Conservation (phyloP, 2,113 vertebrate genomes). For the Illadopsis cleaveri region DNA sequence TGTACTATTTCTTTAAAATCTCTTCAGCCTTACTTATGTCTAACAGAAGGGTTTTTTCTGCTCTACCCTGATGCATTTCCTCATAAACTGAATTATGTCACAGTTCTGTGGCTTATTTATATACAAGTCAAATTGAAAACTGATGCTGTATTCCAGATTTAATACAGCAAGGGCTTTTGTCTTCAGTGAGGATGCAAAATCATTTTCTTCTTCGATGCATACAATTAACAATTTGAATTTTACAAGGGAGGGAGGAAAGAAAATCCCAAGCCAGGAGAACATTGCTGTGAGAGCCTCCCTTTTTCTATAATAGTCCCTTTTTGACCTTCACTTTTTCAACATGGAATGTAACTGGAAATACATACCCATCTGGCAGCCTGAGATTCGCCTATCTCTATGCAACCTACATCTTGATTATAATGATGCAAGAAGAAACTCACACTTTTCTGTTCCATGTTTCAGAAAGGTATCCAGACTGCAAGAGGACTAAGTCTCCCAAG, state of each 20-base stretch:
- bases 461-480: background rate
- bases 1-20: background rate
- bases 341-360: background rate
- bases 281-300: background rate
- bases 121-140: background rate
- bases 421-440: background rate
- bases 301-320: background rate
- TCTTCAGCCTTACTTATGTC: background rate
- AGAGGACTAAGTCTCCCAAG: background rate
- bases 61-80: background rate
- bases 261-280: background rate
- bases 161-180: background rate
- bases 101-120: background rate
- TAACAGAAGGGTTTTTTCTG: background rate
- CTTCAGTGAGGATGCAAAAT: background rate
- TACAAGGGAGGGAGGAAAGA: background rate
- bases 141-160: background rate
- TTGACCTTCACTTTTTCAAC: background rate
- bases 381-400: background rate
- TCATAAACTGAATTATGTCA: background rate
- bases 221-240: background rate
- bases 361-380: background rate
- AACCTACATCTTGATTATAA: background rate
- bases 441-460: background rate
- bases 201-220: background rate